Evolutionary conservation across 2,113 vertebrate species (phyloP).

Genomic region (Gobio gobio): DNA sequence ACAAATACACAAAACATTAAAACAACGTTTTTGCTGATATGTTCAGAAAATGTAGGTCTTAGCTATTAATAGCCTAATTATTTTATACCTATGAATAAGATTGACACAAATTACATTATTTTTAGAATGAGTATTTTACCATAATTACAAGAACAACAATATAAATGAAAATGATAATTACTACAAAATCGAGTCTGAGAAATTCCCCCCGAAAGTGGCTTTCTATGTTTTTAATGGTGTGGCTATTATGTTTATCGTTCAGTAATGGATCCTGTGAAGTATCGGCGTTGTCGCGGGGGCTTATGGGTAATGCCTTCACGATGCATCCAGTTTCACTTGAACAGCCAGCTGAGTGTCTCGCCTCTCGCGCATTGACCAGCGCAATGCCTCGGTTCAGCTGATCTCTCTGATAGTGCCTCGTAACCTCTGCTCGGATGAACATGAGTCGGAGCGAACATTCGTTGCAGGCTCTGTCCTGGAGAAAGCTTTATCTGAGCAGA

Average conservation of each 20-base stretch:
- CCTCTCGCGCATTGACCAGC: neutral
- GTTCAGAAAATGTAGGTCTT: too few relatives aligned
- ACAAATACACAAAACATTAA: too few relatives aligned
- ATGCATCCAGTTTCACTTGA: constrained; percentile 33
- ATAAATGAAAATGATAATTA: neutral
- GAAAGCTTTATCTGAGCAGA: constrained; percentile 94
- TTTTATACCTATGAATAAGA: too few relatives aligned
- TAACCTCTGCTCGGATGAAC: neutral
- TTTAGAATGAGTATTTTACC: neutral
- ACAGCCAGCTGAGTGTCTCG: constrained; percentile 8
- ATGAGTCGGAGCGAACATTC: constrained; percentile 97
- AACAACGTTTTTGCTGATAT: too few relatives aligned
- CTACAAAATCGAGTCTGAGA: neutral
- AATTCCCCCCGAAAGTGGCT: neutral
- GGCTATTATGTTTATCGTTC: neutral
- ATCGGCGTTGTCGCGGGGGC: constrained; percentile 59
- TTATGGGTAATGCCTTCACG: constrained; percentile 72
- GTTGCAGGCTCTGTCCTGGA: constrained; percentile 96
- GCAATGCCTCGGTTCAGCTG: neutral
- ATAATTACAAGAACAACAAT: neutral
- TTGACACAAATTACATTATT: too few relatives aligned
- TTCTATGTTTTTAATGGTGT: neutral
- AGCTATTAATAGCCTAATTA: too few relatives aligned
- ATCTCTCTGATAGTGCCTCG: neutral
- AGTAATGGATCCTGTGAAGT: neutral